Percentiles rank a stretch among this genome's conserved stretches.
phyloP scores from a whole-genome alignment of 2,113 vertebrate species.

The Pristiophorus japonicus region DNA sequence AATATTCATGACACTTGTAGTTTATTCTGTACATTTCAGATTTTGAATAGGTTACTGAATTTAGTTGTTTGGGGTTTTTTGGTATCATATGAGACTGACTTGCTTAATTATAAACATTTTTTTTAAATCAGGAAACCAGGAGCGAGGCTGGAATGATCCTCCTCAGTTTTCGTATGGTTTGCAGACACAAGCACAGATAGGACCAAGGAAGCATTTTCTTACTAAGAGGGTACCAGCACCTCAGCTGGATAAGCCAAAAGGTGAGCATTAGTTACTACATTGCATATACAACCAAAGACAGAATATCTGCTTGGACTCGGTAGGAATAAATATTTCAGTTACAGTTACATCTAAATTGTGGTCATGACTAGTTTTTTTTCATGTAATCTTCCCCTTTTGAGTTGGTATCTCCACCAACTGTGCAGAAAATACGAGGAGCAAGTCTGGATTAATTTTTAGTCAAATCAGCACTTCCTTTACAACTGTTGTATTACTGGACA shows the following conservation, averaged over 20 bases:
- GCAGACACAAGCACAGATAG: conserved; percentile 57
- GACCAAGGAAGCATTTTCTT: conserved; percentile 57
- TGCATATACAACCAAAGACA: neutral
- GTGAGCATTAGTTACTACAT: conserved; percentile 29
- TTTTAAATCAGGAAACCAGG: conserved; percentile 69
- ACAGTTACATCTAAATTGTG: neutral
- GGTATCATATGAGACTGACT: neutral
- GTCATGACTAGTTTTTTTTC: neutral
- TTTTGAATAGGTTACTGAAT: neutral
- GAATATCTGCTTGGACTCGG: neutral
- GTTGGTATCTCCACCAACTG: neutral
- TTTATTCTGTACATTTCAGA: neutral
- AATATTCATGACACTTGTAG: neutral
- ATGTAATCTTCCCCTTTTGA: neutral
- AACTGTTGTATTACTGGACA: neutral
- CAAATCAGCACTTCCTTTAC: neutral
- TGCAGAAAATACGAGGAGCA: neutral
- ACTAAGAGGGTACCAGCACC: conserved; percentile 63
- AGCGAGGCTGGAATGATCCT: conserved; percentile 90
- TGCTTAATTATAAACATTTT: neutral
- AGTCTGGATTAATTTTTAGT: neutral
- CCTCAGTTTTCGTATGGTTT: conserved; percentile 85
- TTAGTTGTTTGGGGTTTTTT: neutral
- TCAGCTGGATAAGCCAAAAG: conserved; percentile 43
- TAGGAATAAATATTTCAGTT: neutral